Evolutionary conservation across 2,888 invertebrate genomes (phyloP), one percentile per base, ranked within the genome.

Genomic region (Lepidochrysops patricia): DNA sequence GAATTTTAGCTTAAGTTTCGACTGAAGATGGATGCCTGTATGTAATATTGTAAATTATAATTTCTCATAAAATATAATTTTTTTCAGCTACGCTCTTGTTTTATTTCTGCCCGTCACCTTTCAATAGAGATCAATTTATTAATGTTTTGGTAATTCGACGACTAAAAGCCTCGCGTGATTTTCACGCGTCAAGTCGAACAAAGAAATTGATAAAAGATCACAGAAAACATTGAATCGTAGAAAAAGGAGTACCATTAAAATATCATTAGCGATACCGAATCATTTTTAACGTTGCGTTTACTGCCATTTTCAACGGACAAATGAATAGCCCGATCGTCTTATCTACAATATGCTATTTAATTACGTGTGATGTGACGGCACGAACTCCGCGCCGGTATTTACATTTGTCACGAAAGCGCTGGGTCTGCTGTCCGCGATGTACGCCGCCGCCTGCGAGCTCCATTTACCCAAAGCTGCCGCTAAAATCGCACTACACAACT

Each of bases 1-100:
- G 87, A 82, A 82, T 87, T 89, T 88, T 90, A 89, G 89, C 89
- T 89, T 90, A 90, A 90, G 90, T 89, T 89, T 84, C 88, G 90
- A 87, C 87, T 89, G 90, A 88, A 82, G 90, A 90, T 82, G 90
- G 86, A 89, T 90, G 90, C 84, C 83, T 89, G 89, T 84, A 87
- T 88, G 87, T 87, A 89, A 90, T 90, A 90, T 89, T 90, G 90
- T 90, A 90, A 89, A 90, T 90, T 90, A 90, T 90, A 87, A 90
- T 90, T 90, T 90, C 89, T 89, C 90, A 90, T 89, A 90, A 90
- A 89, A 90, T 90, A 90, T 89, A 89, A 89, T 89, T 90, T 90
- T 90, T 90, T 90, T 90, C 90, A 90, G 89, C 90, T 89, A 88
- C 62, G 75, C 67, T 70, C 72, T 85, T 61, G 84, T 87, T 87